A percentile compares a stretch with the other conserved stretches of the same genome.
Evolutionary conservation across 2,113 vertebrate species (phyloP).

Genomic region (Sula dactylatra): DNA sequence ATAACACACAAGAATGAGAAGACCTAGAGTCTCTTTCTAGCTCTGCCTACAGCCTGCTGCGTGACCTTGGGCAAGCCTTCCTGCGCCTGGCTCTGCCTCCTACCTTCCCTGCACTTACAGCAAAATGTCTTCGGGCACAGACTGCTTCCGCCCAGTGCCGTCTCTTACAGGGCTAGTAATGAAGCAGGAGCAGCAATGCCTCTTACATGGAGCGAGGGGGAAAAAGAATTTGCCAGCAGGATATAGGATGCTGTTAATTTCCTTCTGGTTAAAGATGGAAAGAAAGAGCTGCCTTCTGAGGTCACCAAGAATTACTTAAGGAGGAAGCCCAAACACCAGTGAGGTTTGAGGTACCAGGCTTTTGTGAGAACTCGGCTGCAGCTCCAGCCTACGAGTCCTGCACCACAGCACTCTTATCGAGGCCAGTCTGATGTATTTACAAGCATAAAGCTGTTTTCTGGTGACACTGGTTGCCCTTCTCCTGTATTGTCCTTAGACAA

Average conservation of each 20-base stretch:
- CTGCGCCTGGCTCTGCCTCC: neutral
- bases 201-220: rapidly evolving
- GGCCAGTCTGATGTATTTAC: rapidly evolving
- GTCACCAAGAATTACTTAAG: neutral
- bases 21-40: neutral
- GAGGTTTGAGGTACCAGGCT: neutral
- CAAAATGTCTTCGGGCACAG: neutral
- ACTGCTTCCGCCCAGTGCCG: neutral
- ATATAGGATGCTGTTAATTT: rapidly evolving
- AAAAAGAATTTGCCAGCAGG: neutral
- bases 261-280: neutral
- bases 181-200: neutral
- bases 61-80: neutral
- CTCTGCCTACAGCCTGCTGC: neutral
- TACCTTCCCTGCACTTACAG: neutral
- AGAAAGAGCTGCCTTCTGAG: neutral
- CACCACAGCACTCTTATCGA: neutral
- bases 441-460: neutral
- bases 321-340: neutral
- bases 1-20: neutral
- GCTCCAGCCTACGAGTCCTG: neutral
- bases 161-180: rapidly evolving
- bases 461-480: neutral
- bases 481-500: rapidly evolving
- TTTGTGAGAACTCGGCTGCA: neutral